phyloP scores from a whole-genome alignment of 2,797 vertebrate genomes.

The Ctenochaetus hawaiiensis region DNA sequence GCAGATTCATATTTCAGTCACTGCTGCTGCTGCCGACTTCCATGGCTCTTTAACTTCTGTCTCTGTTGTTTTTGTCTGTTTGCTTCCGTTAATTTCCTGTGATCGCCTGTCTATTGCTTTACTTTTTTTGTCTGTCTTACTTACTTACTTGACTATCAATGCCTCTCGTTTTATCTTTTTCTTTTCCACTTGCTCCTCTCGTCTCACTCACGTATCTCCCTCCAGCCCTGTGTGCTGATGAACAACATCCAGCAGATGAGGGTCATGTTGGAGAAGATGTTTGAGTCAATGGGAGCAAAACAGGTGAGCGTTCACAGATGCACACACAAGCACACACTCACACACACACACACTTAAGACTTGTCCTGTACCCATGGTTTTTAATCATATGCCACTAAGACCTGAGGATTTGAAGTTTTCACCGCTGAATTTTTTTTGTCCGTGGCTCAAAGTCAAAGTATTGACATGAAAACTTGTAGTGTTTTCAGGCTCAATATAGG shows the following conservation, averaged over 20 bases:
- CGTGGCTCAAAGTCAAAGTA: neutral
- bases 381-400: neutral
- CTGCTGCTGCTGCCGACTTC: constrained; percentile 14
- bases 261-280: constrained; percentile 98
- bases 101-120: neutral
- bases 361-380: neutral
- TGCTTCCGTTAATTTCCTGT: neutral
- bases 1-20: constrained; percentile 31
- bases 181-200: neutral
- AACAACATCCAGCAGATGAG: constrained; percentile 98
- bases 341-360: neutral
- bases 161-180: too few relatives aligned
- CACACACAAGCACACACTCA: neutral
- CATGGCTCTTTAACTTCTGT: neutral
- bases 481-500: neutral
- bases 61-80: constrained; percentile 6
- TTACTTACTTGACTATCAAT: neutral
- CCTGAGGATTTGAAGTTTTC: neutral
- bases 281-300: constrained; percentile 97
- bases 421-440: neutral
- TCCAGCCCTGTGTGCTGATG: constrained; percentile 96
- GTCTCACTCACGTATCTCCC: neutral
- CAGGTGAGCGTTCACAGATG: constrained; percentile 84
- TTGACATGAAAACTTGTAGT: neutral
- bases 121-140: neutral